Evolutionary conservation across 2,797 vertebrate species (phyloP), one percentile per base, ranked within the genome.

Genomic region (Rhynchotus rufescens): DNA sequence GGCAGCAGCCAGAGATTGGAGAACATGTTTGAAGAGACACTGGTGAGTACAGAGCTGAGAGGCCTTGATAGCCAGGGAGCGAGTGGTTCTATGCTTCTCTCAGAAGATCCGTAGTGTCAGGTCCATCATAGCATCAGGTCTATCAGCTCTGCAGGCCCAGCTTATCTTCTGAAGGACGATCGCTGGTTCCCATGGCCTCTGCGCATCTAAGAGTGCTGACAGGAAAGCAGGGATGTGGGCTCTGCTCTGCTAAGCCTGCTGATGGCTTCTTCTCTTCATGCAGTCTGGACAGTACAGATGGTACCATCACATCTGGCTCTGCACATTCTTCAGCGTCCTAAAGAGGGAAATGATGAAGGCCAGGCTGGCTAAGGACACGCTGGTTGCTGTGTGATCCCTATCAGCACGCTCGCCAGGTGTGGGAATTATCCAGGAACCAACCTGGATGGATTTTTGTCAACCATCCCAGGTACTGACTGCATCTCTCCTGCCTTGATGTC

Each of bases 1-100:
- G 80, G 83, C 30, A 69, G 54, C 80, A 91, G 64, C 62, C 90
- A 88, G 90, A 89, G 83, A 86, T 61, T 93, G 91, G 68, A 66
- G 77, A 86, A 79, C 80, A 42, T 78, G 88, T 77, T 93, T 15
- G 51, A 16, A 16, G 51, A 16, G 51, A 28, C 26, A 25, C 26
- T 10, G 26, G 26, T 9, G 51, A 28, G 51, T 30, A 54, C 51
- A 30, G 28, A 30, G 51, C 64, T 86, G 81, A 60, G 78, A 89
- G 64, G 62, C 54, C 91, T 86, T 82, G 71, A 86, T 56, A 84
- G 82, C 56, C 81, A 57, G n/a, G 82, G 66, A 52, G 90, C 15
- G 9, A 93, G 61, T n/a, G n/a, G 28, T 26, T 69, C 40, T 6
- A 2, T 66, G 40, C 57, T 82, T 74, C 71, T 90, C 86, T 85